Evolutionary conservation across 2,888 invertebrate genomes (phyloP), one percentile per base, ranked within the genome.

Genomic region (Synanthedon tipuliformis): DNA sequence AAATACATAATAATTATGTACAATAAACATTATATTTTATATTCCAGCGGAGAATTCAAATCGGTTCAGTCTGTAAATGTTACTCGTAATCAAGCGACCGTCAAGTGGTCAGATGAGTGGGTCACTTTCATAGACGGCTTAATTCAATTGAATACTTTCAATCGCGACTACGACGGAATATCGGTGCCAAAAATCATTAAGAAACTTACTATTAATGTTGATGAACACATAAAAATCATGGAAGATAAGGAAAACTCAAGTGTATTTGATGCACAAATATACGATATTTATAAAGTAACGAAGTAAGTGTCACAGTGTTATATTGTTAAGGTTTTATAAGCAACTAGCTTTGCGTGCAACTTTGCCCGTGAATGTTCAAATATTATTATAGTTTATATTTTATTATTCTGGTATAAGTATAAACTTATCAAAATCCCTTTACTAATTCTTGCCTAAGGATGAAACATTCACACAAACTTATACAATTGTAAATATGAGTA

Each of bases 101-200:
- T 90, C 3, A 65, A 73, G 41, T 95, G 94, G 94, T 84, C 88
- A 15, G 89, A 90, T 52, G 93, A 94, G 69, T 96, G 95, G 95
- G 90, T 93, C 0, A 90, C 93, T 3, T 92, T 94, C 62, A 85
- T 96, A 63, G 96, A 96, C 73, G 92, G 92, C 0, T 89, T 96
- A 88, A 75, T 96, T 12, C 96, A 96, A 78, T 89, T 94, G 55
- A 88, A 90, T 51, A 87, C 92, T n/a, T 66, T 94, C 12, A 88
- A 89, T 34, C 80, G 89, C 50, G 81, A 89, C n/a, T 81, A 90
- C 1, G 88, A 92, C 51, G 85, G 89, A 1, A 79, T 93, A 0
- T 83, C 90, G 50, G 80, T 93, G 13, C 93, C 93, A 0, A 90
- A 90, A 0, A 62, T 61, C 4, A 69, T 81, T 3, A 65, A 66